Evolutionary conservation across 2,113 vertebrate genomes (phyloP).

Genomic region (Hyla sarda): DNA sequence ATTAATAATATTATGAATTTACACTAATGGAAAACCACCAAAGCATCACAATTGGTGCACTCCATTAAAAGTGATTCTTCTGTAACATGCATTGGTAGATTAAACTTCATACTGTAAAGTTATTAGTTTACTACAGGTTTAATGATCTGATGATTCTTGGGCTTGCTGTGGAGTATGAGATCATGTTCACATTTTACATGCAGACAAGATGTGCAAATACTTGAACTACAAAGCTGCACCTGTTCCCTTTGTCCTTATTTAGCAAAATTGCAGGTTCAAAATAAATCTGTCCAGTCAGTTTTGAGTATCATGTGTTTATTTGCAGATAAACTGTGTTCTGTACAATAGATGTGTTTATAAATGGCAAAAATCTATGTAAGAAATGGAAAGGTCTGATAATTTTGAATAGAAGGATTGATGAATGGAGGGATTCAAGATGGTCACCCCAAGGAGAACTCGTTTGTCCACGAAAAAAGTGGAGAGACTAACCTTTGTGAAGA

Average conservation of each 20-base stretch:
- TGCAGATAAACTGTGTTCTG: not conserved
- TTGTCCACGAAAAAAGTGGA: too few species aligned
- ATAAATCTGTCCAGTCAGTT: not conserved
- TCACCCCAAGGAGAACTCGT: too few species aligned
- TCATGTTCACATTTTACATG: constrained; percentile 10
- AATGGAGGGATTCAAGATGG: too few species aligned
- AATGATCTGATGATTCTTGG: constrained; percentile 31
- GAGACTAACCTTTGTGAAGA: too few species aligned
- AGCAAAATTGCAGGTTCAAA: not conserved
- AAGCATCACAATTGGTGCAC: constrained; percentile 22
- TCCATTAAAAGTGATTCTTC: constrained; percentile 25
- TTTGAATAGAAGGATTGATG: not conserved
- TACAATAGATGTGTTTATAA: too few species aligned
- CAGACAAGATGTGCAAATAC: not conserved
- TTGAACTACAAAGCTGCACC: not conserved
- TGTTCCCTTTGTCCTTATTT: not conserved
- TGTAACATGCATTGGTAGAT: constrained; percentile 33
- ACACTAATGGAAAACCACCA: constrained; percentile 26
- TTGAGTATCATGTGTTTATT: not conserved
- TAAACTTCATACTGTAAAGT: not conserved
- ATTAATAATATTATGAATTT: constrained; percentile 28
- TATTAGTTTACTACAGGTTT: constrained; percentile 28
- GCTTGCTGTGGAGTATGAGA: constrained; percentile 9
- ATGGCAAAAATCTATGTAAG: not conserved
- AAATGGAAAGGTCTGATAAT: not conserved